Conservation (phyloP, 1,140 invertebrate genomes). For the Lycorma delicatula region DNA sequence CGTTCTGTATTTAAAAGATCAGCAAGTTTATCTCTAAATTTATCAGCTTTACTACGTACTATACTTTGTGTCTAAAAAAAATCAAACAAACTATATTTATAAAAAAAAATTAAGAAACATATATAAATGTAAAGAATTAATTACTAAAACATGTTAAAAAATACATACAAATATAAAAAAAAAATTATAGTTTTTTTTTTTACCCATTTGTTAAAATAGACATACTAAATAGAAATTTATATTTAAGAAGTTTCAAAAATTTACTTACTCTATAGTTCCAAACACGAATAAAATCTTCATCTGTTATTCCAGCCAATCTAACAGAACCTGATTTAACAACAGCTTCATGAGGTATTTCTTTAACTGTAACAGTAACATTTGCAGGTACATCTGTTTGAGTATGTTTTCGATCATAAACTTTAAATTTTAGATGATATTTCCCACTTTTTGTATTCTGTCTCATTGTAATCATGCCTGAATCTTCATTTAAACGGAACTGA, state of each 20-base stretch:
- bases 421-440: slow-evolving; percentile 75
- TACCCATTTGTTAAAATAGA: no score
- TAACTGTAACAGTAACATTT: slow-evolving; percentile 86
- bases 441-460: slow-evolving; percentile 81
- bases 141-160: no score
- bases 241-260: background rate
- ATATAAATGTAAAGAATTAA: slow-evolving; percentile 2
- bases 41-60: slow-evolving; percentile 77
- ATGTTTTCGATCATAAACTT: slow-evolving; percentile 78
- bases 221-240: no score
- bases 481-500: slow-evolving; percentile 78
- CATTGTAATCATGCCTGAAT: slow-evolving; percentile 94
- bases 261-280: slow-evolving; percentile 72
- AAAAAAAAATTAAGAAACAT: no score
- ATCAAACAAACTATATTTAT: slow-evolving; percentile 11
- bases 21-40: slow-evolving; percentile 77
- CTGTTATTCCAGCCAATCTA: slow-evolving; percentile 85
- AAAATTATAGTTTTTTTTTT: no score
- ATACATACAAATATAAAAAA: no score
- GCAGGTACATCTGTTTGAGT: slow-evolving; percentile 85
- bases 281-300: slow-evolving; percentile 91
- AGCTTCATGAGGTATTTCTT: slow-evolving; percentile 90
- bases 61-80: slow-evolving; percentile 57
- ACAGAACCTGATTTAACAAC: slow-evolving; percentile 92
- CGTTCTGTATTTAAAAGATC: slow-evolving; percentile 72